Base-by-base conservation (phyloP, 2,113 vertebrate genomes). In the Cnemophilus loriae region DNA sequence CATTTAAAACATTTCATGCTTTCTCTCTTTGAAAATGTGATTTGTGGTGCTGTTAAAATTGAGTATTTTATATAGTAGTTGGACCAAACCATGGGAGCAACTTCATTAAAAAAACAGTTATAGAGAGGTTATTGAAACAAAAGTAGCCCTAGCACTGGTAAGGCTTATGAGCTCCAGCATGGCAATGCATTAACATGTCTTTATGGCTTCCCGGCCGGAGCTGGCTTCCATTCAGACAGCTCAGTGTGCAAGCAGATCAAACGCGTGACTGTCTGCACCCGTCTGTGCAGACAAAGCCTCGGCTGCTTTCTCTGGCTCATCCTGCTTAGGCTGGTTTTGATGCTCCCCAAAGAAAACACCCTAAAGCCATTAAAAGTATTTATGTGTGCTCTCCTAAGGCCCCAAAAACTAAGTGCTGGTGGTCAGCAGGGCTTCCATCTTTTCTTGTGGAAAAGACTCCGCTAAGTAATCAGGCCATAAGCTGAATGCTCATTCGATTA, bases 201-300 rank as follows among this genome's bases (percentile, higher is more conserved):
- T 95, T 96, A 92, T 89, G 94, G 86, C 60, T 97, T 95, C 92
- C 94, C 95, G 92, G 83, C 79, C 67, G 67, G 85, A 92, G 79
- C 64, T 97, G 96, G 95, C 93, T 90, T 26, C 76, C 69, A 81
- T 90, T 93, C 95, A 96, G 93, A 18, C 83, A 95, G 80, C 89
- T 92, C 95, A 95, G 89, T 75, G 91, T 86, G 94, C 83, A 78
- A 59, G 76, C 68, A 93, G 93, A 95, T 96, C 95, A 96, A 95
- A 96, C 42, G 19, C 76, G 6, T 3, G 53, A 67, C 92, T 89
- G 92, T 80, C 92, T 96, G 94, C 85, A 35, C 82, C 85, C 78
- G 26, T 56, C 92, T 86, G 85, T 0, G 47, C 86, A 89, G 80
- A 81, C 91, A 89, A 81, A 95, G 93, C 86, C 90, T 59, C 30